Conservation (phyloP, 1,140 invertebrate species). For the Ceratosolen fusciceps region DNA sequence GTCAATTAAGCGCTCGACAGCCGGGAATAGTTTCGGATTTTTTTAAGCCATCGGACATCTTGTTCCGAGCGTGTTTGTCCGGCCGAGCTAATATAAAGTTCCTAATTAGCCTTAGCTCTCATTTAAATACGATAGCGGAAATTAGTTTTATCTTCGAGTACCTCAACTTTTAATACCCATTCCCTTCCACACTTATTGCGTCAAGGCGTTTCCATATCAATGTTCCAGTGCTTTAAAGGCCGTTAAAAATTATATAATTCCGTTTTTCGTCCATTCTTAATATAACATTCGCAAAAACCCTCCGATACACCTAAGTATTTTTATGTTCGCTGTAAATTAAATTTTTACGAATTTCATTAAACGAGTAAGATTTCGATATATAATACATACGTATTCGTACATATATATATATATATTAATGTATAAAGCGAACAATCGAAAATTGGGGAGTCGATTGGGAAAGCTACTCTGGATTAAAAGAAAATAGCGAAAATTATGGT, state of each 20-base stretch:
- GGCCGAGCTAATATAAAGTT: not conserved
- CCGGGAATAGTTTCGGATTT: not conserved
- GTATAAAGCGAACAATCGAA: too few relatives aligned
- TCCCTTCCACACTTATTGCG: not conserved
- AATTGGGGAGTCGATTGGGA: too few relatives aligned
- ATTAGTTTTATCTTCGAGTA: not conserved
- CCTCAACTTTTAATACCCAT: not conserved
- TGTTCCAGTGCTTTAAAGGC: not conserved
- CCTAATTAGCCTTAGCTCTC: too few relatives aligned
- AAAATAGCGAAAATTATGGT: too few relatives aligned
- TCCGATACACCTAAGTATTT: not conserved
- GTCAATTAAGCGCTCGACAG: not conserved
- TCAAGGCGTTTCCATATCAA: not conserved
- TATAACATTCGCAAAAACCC: not conserved
- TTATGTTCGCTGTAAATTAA: not conserved
- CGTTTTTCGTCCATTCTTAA: not conserved
- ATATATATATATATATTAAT: too few relatives aligned
- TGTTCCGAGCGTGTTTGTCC: not conserved
- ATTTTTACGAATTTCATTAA: not conserved
- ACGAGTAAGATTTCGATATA: too few relatives aligned
- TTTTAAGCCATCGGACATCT: not conserved
- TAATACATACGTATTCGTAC: too few relatives aligned
- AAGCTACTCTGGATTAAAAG: too few relatives aligned
- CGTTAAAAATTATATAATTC: slow-evolving; percentile 6
- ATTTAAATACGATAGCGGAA: not conserved